Conservation (phyloP, 2,113 vertebrate genomes). For the Cinclus mexicanus region DNA sequence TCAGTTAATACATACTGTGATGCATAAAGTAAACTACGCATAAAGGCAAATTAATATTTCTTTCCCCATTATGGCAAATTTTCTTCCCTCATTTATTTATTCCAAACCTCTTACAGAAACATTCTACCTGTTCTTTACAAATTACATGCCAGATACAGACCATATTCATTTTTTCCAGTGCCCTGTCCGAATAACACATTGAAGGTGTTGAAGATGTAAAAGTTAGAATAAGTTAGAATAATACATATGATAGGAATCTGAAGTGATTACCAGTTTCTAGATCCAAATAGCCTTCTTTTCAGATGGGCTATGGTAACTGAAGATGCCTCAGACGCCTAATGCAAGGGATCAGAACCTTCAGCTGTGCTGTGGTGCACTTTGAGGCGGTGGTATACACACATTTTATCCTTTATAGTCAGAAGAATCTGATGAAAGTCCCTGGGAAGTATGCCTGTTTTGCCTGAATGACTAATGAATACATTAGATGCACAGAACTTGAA, state of each 20-base stretch:
- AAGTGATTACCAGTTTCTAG: background rate
- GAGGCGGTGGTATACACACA: rapidly evolving
- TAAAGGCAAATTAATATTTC: background rate
- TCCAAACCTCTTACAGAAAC: background rate
- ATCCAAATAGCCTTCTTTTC: background rate
- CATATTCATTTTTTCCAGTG: background rate
- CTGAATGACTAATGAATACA: background rate
- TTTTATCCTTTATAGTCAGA: background rate
- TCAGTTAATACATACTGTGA: background rate
- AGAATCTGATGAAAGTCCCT: background rate
- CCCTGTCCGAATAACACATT: rapidly evolving
- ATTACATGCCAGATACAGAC: background rate
- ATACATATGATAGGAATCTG: background rate
- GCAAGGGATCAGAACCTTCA: background rate
- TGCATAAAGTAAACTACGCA: background rate
- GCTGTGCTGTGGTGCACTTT: background rate
- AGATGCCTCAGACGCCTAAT: background rate
- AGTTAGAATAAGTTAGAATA: background rate
- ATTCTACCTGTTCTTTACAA: background rate
- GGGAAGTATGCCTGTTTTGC: background rate
- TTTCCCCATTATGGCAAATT: background rate
- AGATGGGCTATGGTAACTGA: background rate
- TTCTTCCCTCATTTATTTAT: background rate
- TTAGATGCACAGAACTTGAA: background rate
- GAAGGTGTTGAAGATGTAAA: background rate